Conservation (phyloP, 2,113 vertebrate genomes). For the Pavo muticus region DNA sequence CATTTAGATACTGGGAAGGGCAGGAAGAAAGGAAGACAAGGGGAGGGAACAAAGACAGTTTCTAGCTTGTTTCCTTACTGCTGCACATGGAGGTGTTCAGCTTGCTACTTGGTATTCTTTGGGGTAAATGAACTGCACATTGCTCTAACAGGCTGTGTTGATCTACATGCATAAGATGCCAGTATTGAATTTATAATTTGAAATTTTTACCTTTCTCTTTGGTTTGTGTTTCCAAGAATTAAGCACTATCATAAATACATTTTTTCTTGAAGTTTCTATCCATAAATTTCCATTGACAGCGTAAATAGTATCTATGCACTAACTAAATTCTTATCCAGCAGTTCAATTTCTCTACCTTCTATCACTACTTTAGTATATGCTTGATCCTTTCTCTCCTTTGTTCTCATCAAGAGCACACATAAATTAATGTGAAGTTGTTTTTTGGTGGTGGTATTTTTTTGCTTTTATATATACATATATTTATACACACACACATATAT, state of each 20-base stretch:
- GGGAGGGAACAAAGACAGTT: not conserved
- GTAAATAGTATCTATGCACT: not conserved
- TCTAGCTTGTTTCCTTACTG: not conserved
- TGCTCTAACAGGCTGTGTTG: not conserved
- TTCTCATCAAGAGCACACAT: not conserved
- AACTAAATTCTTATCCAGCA: not conserved
- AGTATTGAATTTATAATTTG: not conserved
- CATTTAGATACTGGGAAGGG: not conserved
- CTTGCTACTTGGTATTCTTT: not conserved
- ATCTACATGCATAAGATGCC: fast-evolving
- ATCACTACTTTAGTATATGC: not conserved
- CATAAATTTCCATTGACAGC: not conserved
- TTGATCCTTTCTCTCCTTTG: not conserved
- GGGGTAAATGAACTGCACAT: not conserved
- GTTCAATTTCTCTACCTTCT: not conserved
- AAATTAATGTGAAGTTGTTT: not conserved
- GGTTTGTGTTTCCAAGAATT: not conserved
- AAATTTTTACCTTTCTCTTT: not conserved
- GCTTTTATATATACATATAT: not conserved
- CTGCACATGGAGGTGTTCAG: not conserved
- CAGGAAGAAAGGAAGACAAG: not conserved
- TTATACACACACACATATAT: not conserved
- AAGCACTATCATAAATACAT: fast-evolving
- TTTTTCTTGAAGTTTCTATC: not conserved
- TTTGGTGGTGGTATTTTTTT: not conserved